A percentile compares a stretch with the other conserved stretches of the same genome.
These are phyloP conservation scores for Platanista minor DNA, from an alignment of 2,113 vertebrate genomes.

Conservation along the genomic window DNA sequence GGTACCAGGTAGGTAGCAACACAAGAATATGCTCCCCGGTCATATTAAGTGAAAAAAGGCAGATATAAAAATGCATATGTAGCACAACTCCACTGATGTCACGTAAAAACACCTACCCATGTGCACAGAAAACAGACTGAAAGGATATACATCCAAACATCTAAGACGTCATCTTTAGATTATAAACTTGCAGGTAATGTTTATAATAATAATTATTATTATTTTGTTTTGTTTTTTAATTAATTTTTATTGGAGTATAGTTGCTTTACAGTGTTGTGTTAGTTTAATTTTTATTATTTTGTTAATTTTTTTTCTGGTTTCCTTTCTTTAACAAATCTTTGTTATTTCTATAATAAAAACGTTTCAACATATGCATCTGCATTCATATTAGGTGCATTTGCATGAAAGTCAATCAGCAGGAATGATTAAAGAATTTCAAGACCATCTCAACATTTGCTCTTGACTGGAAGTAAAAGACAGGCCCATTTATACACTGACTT, in stretches of 20 bases:
- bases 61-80: background rate
- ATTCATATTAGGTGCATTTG: background rate
- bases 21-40: background rate
- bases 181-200: background rate
- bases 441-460: background rate
- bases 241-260: no score
- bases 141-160: background rate
- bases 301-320: background rate
- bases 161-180: background rate
- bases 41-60: background rate
- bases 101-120: background rate
- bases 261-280: no score
- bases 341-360: background rate
- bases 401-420: background rate
- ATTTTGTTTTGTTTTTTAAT: no score
- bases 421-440: background rate
- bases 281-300: background rate
- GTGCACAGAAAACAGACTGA: background rate
- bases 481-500: background rate
- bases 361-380: background rate
- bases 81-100: background rate
- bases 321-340: background rate
- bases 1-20: background rate
- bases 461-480: background rate
- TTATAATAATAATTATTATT: background rate